Evolutionary conservation across 2,888 invertebrate species (phyloP).

Genomic region (Gastracanthus pulcherrimus): DNA sequence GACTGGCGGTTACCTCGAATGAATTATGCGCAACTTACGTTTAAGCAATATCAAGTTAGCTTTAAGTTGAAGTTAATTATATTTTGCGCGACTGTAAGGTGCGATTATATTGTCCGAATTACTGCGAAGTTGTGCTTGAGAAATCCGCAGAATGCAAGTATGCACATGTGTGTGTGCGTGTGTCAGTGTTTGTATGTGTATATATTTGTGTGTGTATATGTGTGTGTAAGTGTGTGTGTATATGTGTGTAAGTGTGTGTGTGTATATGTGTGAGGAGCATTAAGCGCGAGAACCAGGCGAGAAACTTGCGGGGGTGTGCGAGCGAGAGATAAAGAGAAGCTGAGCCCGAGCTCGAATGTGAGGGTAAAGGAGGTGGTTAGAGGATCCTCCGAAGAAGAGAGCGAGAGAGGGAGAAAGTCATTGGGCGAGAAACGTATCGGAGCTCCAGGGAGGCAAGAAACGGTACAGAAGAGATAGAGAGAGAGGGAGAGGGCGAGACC

Average conservation of each 20-base stretch:
- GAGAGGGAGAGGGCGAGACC: neutral
- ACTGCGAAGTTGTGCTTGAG: too few species aligned
- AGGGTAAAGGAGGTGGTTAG: neutral
- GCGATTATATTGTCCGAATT: constrained; percentile 24
- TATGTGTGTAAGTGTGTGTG: too few species aligned
- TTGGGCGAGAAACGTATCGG: constrained; percentile 7
- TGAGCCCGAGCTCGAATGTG: neutral
- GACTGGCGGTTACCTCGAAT: too few species aligned
- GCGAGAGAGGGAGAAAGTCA: neutral
- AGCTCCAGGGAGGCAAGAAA: too few species aligned
- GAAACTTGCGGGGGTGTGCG: constrained; percentile 2
- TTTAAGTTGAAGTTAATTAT: too few species aligned
- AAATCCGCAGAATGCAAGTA: too few species aligned
- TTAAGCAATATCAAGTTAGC: too few species aligned
- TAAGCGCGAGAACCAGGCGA: neutral
- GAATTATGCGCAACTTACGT: neutral
- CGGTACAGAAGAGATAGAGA: too few species aligned
- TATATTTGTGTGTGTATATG: too few species aligned
- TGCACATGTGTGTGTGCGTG: too few species aligned
- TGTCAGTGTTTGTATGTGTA: too few species aligned
- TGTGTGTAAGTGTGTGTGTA: too few species aligned
- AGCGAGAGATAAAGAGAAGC: neutral
- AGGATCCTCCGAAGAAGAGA: neutral
- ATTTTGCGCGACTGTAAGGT: neutral
- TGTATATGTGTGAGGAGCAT: neutral